A percentile compares a stretch with the other conserved stretches of the same genome.
phyloP scores from a whole-genome alignment of 2,888 invertebrate genomes.

The Synanthedon formicaeformis region DNA sequence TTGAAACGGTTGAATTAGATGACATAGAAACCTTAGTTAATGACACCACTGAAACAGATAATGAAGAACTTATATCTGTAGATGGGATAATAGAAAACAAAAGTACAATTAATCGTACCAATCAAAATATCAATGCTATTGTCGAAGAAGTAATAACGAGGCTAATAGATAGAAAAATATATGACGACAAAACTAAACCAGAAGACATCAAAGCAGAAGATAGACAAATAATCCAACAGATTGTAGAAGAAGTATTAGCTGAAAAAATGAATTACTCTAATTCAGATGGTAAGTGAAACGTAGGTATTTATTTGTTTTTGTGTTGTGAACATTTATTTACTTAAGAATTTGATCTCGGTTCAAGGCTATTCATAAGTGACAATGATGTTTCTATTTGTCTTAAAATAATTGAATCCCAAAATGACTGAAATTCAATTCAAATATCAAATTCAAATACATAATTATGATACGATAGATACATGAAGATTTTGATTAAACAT shows the following conservation, averaged over 20 bases:
- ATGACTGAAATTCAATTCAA: too few species aligned
- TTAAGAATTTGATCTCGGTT: slow-evolving; percentile 6
- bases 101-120: slow-evolving; percentile 21
- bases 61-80: slow-evolving; percentile 1
- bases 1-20: not conserved
- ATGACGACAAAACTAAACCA: slow-evolving; percentile 62
- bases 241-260: slow-evolving; percentile 57
- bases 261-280: slow-evolving; percentile 53
- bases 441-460: too few species aligned
- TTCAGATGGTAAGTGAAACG: slow-evolving; percentile 19
- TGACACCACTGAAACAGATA: slow-evolving; percentile 4
- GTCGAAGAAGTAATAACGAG: slow-evolving; percentile 61
- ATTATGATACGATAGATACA: too few species aligned
- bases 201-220: slow-evolving; percentile 59
- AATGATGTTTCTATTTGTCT: slow-evolving; percentile 2
- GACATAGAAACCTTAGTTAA: not conserved
- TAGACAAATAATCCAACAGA: slow-evolving; percentile 53
- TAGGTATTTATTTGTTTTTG: not conserved
- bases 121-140: slow-evolving; percentile 53
- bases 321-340: slow-evolving; percentile 1
- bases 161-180: slow-evolving; percentile 63
- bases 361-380: not conserved
- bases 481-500: too few species aligned
- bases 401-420: not conserved
- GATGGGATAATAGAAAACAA: slow-evolving; percentile 2